Evolutionary conservation across 2,113 vertebrate species (phyloP).

Genomic region (Crotalus horridus): DNA sequence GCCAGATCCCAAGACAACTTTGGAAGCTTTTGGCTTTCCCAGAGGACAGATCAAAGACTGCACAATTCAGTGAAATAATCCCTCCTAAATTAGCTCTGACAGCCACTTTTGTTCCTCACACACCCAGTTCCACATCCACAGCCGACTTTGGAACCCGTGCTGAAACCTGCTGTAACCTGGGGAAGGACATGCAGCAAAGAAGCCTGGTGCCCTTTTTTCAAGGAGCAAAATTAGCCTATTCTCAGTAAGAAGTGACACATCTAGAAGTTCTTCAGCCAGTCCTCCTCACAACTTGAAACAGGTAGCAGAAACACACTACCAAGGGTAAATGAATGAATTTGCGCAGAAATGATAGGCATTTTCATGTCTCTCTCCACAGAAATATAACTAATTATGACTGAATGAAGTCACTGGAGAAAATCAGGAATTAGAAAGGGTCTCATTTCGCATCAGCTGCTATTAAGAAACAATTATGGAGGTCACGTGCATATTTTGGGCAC

Average conservation of each 20-base stretch:
- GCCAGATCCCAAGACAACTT: not conserved
- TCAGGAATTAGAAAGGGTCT: not conserved
- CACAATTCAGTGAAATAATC: not conserved
- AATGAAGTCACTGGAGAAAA: not conserved
- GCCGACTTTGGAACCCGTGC: fast-evolving
- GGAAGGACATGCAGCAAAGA: not conserved
- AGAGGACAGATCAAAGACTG: not conserved
- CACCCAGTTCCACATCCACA: not conserved
- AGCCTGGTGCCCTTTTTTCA: fast-evolving
- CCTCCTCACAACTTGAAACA: not conserved
- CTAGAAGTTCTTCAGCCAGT: not conserved
- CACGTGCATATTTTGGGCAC: not conserved
- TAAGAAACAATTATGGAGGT: not conserved
- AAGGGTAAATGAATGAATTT: not conserved
- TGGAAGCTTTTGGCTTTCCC: not conserved
- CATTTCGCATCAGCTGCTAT: not conserved
- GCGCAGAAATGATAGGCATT: not conserved
- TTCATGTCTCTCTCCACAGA: not conserved
- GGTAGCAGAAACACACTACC: not conserved
- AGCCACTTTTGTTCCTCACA: not conserved
- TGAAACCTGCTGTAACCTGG: not conserved
- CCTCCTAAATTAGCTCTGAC: not conserved
- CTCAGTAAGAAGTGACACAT: not conserved
- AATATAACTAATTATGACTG: not conserved
- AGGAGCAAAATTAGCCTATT: not conserved